A percentile compares a stretch with the other conserved stretches of the same genome.
These are phyloP conservation scores for Oscheius onirici DNA, from an alignment of 2,888 invertebrate genomes.

Conservation along the genomic window DNA sequence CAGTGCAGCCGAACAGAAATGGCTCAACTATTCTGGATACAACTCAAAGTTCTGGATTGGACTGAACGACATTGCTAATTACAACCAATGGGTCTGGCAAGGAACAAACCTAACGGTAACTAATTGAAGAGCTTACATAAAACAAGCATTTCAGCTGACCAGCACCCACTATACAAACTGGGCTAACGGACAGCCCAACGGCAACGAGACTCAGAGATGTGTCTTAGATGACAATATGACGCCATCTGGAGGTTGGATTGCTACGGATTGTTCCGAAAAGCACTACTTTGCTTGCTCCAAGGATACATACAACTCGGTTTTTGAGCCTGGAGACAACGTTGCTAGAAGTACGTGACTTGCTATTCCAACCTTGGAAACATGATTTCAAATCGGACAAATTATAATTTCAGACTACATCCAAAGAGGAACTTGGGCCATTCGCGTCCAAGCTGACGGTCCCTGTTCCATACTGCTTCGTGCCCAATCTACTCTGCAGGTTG, in stretches of 20 bases:
- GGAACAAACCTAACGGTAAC: neutral
- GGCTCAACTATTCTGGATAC: constrained; percentile 12
- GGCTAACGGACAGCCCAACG: constrained; percentile 44
- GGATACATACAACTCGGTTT: constrained; percentile 40
- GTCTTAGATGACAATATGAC: constrained; percentile 38
- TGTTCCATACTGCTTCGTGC: constrained; percentile 44
- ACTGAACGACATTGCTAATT: constrained; percentile 39
- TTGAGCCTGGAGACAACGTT: constrained; percentile 23
- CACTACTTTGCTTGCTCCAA: constrained; percentile 48
- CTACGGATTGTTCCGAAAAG: constrained; percentile 38
- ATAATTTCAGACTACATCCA: constrained; percentile 33
- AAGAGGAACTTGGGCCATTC: constrained; percentile 54
- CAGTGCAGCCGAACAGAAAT: constrained; percentile 40
- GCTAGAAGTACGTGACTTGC: neutral
- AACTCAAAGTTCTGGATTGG: constrained; percentile 54
- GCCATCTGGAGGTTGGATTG: constrained; percentile 35
- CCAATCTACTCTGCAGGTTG: constrained; percentile 44
- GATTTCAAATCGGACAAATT: neutral
- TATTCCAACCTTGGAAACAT: neutral
- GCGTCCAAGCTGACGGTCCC: constrained; percentile 39
- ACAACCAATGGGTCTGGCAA: constrained; percentile 53
- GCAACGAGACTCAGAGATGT: constrained; percentile 34
- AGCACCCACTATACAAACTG: constrained; percentile 47
- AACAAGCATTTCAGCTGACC: constrained; percentile 21
- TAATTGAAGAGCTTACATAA: neutral